These are phyloP conservation scores for Drosophila siamana DNA, from an alignment of 2,888 invertebrate species.

Conservation along the genomic window DNA sequence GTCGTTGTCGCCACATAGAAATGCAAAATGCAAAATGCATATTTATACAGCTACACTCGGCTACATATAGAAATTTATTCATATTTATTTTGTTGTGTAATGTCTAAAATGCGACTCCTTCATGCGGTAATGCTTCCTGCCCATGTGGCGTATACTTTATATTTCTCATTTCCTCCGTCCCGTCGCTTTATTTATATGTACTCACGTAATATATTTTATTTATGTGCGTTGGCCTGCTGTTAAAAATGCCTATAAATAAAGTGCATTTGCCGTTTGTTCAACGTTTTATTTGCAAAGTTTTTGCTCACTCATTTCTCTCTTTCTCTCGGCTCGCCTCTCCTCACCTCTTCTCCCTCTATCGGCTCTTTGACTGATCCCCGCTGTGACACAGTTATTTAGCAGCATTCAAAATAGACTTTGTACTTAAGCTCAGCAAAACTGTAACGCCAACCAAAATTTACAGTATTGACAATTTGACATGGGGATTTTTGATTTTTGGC, in stretches of 20 bases:
- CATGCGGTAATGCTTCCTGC: constrained; percentile 56
- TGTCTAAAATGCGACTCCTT: constrained; percentile 64
- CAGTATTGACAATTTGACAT: not conserved
- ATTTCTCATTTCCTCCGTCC: constrained; percentile 47
- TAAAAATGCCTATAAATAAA: constrained; percentile 77
- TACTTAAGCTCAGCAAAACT: not conserved
- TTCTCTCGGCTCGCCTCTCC: too few species aligned
- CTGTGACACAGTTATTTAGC: constrained; percentile 56
- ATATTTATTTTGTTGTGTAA: constrained; percentile 64
- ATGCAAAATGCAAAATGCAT: constrained; percentile 46
- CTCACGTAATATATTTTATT: constrained; percentile 64
- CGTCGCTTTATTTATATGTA: constrained; percentile 63
- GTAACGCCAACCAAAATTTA: not conserved
- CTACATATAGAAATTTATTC: constrained; percentile 30
- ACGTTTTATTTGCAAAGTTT: constrained; percentile 50
- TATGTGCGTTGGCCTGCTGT: constrained; percentile 73
- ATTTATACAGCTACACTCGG: constrained; percentile 24
- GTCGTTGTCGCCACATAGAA: constrained; percentile 46
- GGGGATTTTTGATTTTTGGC: too few species aligned
- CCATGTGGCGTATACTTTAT: constrained; percentile 63
- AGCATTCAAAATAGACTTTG: constrained; percentile 20
- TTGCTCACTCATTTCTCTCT: constrained; percentile 4
- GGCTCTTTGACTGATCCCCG: constrained; percentile 20
- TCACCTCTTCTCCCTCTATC: too few species aligned
- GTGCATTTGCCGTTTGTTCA: constrained; percentile 52